Evolutionary conservation across 2,113 vertebrate genomes (phyloP), one percentile per base, ranked within the genome.

Genomic region (Chitala chitala): DNA sequence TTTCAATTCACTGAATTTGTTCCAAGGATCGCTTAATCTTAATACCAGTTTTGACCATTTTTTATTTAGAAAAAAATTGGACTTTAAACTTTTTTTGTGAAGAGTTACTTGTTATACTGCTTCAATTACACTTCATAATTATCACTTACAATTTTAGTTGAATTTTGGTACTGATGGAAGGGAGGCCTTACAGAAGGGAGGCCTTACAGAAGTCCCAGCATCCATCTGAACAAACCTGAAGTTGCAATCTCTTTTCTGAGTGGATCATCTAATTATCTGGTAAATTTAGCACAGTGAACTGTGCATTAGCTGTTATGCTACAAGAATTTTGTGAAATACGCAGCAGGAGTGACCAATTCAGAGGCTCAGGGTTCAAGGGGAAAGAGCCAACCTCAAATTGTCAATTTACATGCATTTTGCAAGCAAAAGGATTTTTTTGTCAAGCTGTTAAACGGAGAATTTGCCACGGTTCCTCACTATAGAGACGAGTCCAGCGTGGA

Each of bases 401-500:
- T 91, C 89, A 92, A 90, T 89, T 81, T 82, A 81, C 66, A 84
- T 85, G 82, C 78, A 87, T 88, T 91, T 89, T 82, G 76, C 78
- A 78, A 78, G 86, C 81, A 82, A 89, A 87, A 91, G 85, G 90
- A 90, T 90, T 90, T n/a, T n/a, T n/a, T 90, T 90, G 91, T 90
- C 89, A 92, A 87, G 87, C 87, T 90, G 89, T 89, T 91, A 92
- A 98, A 98, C 95, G 88, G 96, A 94, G 93, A 92, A 95, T 98
- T 98, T 93, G 94, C 89, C 92, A 93, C 89, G 93, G 89, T 94
- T 91, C 91, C 86, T 90, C 68, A 97, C 97, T 98, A 98, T 98
- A 99, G 97, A 99, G 98, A 99, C 98, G 98, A 99, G 97, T 95
- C 95, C 96, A 96, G 94, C 94, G 95, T 94, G 96, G 98, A 98